phyloP scores from a whole-genome alignment of 2,888 invertebrate genomes.

The Drosophila kuntzei region DNA sequence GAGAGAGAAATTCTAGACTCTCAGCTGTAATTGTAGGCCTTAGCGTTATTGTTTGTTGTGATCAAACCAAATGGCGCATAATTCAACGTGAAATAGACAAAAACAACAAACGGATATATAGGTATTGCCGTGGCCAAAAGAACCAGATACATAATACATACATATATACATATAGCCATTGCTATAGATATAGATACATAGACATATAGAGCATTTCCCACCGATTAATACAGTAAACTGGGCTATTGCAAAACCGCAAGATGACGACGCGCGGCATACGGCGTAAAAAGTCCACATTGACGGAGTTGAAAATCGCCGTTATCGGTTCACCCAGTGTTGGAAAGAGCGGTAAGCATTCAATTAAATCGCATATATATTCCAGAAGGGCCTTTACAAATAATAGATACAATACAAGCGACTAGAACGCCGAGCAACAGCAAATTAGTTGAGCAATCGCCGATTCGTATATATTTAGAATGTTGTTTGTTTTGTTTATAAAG shows the following conservation, averaged over 20 bases:
- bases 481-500: conserved; percentile 81
- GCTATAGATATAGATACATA: conserved; percentile 15
- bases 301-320: conserved; percentile 96
- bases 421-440: conserved; percentile 67
- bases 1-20: conserved; percentile 29
- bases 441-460: conserved; percentile 80
- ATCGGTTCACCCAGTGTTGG: conserved; percentile 96
- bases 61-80: conserved; percentile 56
- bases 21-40: conserved; percentile 66
- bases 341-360: conserved; percentile 91
- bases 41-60: conserved; percentile 65
- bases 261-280: conserved; percentile 93
- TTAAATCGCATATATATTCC: neutral
- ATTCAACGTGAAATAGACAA: conserved; percentile 60
- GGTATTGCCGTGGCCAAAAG: conserved; percentile 30
- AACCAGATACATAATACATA: conserved; percentile 13
- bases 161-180: neutral
- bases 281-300: conserved; percentile 94
- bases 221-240: conserved; percentile 36
- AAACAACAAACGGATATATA: conserved; percentile 56
- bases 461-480: conserved; percentile 76
- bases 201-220: conserved; percentile 20
- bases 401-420: conserved; percentile 19
- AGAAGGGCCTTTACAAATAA: conserved; percentile 17
- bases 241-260: conserved; percentile 46